Conservation (phyloP, 1,140 invertebrate genomes). For the Anagrus nilaparvatae region DNA sequence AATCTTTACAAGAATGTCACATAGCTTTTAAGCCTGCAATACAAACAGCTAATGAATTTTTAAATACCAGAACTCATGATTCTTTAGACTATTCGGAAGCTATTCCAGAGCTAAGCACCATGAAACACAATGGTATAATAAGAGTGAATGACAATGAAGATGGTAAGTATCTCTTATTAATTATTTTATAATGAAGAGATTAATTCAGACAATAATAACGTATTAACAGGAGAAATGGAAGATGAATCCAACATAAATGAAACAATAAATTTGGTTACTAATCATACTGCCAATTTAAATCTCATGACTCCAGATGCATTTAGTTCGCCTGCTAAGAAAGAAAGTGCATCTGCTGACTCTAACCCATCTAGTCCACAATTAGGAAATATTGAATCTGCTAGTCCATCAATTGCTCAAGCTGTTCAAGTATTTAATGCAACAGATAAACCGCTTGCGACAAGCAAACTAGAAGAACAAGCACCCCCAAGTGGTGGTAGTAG, state of each 20-base stretch:
- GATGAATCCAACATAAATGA: constrained; percentile 15
- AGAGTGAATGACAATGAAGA: constrained; percentile 43
- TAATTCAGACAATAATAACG: constrained; percentile 22
- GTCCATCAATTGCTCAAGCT: constrained; percentile 30
- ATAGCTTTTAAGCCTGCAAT: constrained; percentile 60
- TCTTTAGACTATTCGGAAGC: constrained; percentile 33
- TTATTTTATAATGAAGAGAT: not conserved
- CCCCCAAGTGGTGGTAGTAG: constrained; percentile 63
- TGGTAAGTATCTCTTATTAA: constrained; percentile 22
- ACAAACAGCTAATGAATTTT: constrained; percentile 20
- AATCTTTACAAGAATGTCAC: constrained; percentile 76
- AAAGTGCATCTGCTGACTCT: constrained; percentile 28
- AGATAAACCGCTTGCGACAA: constrained; percentile 29
- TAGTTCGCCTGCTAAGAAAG: constrained; percentile 51
- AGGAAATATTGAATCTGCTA: constrained; percentile 28
- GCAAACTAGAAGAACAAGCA: constrained; percentile 34
- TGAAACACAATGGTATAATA: constrained; percentile 40
- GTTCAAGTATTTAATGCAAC: constrained; percentile 27
- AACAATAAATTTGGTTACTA: constrained; percentile 25
- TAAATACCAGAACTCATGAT: constrained; percentile 31
- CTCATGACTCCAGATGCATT: constrained; percentile 86
- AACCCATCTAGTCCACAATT: constrained; percentile 30
- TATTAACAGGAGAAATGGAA: constrained; percentile 18
- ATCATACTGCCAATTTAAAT: constrained; percentile 42
- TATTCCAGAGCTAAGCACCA: constrained; percentile 25